Percentiles rank a stretch among this genome's conserved stretches.
These are phyloP conservation scores for Halocynthia roretzi DNA, from an alignment of 23 tunicate genomes.

Conservation along the genomic window DNA sequence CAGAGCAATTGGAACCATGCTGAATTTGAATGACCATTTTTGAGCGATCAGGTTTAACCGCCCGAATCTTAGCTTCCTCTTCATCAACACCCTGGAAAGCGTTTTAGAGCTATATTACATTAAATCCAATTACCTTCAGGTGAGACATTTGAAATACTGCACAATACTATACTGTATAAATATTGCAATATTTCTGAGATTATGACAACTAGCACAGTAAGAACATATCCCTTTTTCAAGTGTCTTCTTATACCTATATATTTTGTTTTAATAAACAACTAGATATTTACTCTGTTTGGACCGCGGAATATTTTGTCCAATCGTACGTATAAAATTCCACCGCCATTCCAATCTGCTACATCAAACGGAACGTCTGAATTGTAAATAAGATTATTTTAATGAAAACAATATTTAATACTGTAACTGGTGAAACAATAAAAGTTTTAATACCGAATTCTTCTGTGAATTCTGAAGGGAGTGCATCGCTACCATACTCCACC, in stretches of 20 bases:
- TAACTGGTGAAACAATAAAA: background rate
- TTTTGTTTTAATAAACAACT: too few relatives aligned
- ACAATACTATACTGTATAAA: background rate
- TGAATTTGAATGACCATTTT: constrained; percentile 15
- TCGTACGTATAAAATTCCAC: constrained; percentile 2
- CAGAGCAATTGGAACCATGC: constrained; percentile 6
- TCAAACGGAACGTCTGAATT: constrained; percentile 10
- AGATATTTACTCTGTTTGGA: constrained; percentile 3
- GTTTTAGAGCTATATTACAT: background rate
- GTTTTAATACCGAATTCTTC: constrained; percentile 1
- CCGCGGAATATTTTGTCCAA: constrained; percentile 5
- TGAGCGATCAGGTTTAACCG: constrained; percentile 8
- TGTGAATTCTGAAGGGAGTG: background rate
- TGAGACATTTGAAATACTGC: background rate
- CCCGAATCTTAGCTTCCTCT: constrained; percentile 1
- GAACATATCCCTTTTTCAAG: too few relatives aligned
- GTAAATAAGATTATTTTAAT: constrained; percentile 5
- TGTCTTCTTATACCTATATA: too few relatives aligned
- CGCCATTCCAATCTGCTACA: constrained; percentile 13
- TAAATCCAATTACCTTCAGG: background rate
- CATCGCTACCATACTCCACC: constrained; percentile 9
- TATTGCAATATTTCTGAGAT: too few relatives aligned
- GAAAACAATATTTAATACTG: background rate
- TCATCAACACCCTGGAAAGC: constrained; percentile 19
- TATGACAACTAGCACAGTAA: too few relatives aligned